Conservation (phyloP, 2,113 vertebrate species). For the Cnemophilus loriae region DNA sequence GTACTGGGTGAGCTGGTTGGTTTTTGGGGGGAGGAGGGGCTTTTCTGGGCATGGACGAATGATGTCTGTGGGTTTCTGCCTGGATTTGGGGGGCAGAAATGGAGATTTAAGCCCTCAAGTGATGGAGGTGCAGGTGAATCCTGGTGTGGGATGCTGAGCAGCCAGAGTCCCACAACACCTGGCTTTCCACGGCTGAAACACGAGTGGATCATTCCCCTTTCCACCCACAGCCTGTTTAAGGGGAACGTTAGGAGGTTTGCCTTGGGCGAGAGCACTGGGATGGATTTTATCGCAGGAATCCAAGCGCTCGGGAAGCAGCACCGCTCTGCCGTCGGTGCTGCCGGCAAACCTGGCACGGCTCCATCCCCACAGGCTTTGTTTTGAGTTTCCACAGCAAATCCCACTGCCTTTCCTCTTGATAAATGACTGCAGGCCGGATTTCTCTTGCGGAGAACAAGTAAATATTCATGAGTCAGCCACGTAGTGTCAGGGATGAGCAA, state of each 20-base stretch:
- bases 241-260: background rate
- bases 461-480: background rate
- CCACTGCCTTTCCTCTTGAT: background rate
- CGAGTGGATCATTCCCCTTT: fast-evolving
- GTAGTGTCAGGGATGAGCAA: background rate
- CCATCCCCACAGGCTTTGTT: background rate
- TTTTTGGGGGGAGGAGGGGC: background rate
- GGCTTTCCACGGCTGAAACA: fast-evolving
- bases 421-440: background rate
- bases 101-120: background rate
- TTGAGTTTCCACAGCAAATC: background rate
- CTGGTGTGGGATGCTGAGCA: background rate
- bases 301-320: fast-evolving
- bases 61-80: background rate
- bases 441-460: background rate
- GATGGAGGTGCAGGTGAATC: background rate
- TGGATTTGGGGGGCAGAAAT: background rate
- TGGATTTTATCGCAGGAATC: background rate
- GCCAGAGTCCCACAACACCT: fast-evolving
- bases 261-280: background rate
- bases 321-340: fast-evolving
- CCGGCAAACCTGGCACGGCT: fast-evolving
- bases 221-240: fast-evolving
- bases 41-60: background rate
- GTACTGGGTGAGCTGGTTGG: background rate